phyloP scores from a whole-genome alignment of 2,888 invertebrate species.

The Neoaliturus tenellus region DNA sequence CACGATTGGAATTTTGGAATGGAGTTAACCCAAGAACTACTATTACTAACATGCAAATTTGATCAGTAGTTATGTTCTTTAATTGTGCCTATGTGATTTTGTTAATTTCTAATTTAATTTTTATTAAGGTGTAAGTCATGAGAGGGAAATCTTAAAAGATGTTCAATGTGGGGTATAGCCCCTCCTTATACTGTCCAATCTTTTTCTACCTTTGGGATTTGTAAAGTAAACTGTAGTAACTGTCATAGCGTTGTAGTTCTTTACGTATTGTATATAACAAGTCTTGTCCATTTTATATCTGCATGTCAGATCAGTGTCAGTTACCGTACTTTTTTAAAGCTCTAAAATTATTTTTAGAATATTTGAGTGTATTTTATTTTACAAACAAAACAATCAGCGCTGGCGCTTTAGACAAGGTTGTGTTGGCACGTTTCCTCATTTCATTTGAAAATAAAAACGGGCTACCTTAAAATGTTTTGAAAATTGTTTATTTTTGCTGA shows the following conservation, averaged over 20 bases:
- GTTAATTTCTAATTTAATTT: background rate
- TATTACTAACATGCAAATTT: too few species aligned
- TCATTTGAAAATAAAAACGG: too few species aligned
- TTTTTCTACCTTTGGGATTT: conserved; percentile 33
- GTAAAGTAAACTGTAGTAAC: conserved; percentile 29
- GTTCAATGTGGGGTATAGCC: background rate
- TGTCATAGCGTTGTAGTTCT: conserved; percentile 35
- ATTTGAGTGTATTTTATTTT: background rate
- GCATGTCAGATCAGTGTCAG: conserved; percentile 49
- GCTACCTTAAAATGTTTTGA: too few species aligned
- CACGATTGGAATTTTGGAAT: too few species aligned
- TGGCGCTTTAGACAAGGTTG: conserved; percentile 19
- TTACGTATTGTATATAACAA: conserved; percentile 37
- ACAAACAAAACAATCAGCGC: conserved; percentile 7
- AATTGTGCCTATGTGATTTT: too few species aligned
- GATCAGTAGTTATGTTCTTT: too few species aligned
- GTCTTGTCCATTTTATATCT: conserved; percentile 48
- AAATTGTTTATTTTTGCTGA: too few species aligned
- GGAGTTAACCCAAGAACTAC: too few species aligned
- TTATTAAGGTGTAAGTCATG: background rate
- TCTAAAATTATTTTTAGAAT: background rate
- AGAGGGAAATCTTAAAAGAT: background rate
- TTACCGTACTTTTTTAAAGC: conserved; percentile 32
- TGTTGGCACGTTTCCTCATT: too few species aligned
- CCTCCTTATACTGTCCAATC: background rate